Evolutionary conservation across 2,888 invertebrate species (phyloP), one percentile per base, ranked within the genome.

Genomic region (Drosophila subquinaria): DNA sequence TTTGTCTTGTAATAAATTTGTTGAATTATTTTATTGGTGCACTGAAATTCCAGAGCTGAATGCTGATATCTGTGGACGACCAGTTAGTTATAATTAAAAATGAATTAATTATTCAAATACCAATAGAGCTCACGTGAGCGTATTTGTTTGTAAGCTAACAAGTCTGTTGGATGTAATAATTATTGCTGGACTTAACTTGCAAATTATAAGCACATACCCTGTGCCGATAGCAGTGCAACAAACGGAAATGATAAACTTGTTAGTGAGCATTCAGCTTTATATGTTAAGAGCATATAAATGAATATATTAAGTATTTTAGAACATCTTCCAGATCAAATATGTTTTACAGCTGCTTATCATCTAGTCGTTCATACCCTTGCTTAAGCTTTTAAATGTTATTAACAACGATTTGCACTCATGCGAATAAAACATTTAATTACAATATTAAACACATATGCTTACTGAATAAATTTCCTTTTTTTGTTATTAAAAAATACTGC

Each of bases 1-100:
- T 66, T 53, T 59, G 27, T 17, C 45, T 36, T 42, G 42, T 4
- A 38, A 57, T 64, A 38, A 42, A 65, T 56, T 53, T 53, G n/a
- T 43, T 27, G 11, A 55, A 55, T 36, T 69, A 57, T 64, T 47
- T 10, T 40, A 40, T 30, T 23, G 45, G 2, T 15, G 30, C 51
- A 55, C 48, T 47, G 15, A 13, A 47, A 27, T 59, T 20, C n/a
- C 30, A 4, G 5, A 15, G 40, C 13, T 48, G 35, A 57, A 15
- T 56, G 50, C 30, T 8, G 30, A 30, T 30, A 30, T 51, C 27
- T 47, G 36, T 20, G 36, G 53, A 40, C 57, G 48, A 51, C 17
- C 23, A 42, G 47, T 35, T 63, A 59, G 47, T 56, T 50, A 52
- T 69, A 63, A 75, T 68, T 68, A 66, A 72, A 75, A 75, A 63